Conservation (phyloP, 2,113 vertebrate genomes). For the Nycticebus coucang region DNA sequence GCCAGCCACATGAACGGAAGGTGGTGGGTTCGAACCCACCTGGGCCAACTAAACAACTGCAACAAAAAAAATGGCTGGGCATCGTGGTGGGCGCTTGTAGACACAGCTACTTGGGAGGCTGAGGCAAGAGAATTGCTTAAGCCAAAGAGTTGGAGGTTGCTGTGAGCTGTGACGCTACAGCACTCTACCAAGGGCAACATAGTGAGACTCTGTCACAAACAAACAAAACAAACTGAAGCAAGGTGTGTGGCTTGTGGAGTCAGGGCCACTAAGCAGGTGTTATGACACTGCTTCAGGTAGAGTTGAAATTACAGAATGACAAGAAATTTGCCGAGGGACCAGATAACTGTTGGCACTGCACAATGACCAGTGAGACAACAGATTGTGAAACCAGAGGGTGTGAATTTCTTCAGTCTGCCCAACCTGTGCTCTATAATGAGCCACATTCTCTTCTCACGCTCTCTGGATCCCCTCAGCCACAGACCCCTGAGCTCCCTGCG, state of each 20-base stretch:
- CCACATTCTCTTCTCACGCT: background rate
- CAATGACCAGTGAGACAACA: background rate
- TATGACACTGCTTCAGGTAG: background rate
- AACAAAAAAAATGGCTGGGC: too few species aligned
- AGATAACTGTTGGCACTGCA: background rate
- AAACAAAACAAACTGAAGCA: background rate
- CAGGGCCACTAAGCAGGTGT: background rate
- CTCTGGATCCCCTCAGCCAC: background rate
- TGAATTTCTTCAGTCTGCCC: background rate
- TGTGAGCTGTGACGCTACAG: too few species aligned
- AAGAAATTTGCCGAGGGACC: background rate
- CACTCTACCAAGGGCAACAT: too few species aligned
- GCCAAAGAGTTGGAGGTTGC: too few species aligned
- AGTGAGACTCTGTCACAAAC: too few species aligned
- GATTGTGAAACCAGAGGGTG: background rate
- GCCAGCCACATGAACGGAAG: too few species aligned
- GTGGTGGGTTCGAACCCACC: too few species aligned
- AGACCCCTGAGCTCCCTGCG: background rate
- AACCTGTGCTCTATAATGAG: background rate
- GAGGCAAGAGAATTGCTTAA: too few species aligned
- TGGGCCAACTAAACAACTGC: too few species aligned
- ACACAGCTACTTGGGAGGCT: too few species aligned
- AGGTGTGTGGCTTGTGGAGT: background rate
- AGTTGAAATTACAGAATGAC: constrained; percentile 1
- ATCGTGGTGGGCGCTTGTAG: too few species aligned